Evolutionary conservation across 2,888 invertebrate genomes (phyloP), one percentile per base, ranked within the genome.

Genomic region (Drosophila diplacantha): DNA sequence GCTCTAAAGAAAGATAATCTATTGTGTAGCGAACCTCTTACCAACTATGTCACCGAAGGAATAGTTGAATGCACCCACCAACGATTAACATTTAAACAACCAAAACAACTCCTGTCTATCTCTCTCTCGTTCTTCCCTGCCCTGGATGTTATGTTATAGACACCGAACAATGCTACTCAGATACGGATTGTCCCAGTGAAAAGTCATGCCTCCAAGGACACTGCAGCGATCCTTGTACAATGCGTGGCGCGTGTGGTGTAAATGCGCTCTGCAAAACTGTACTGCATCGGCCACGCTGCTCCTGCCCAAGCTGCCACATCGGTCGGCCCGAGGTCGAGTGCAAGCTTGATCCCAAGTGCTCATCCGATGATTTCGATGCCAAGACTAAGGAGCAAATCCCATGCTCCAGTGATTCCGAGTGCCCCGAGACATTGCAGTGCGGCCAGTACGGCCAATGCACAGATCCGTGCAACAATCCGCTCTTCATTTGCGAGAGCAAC

Each of bases 161-260:
- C 85, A 94, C 93, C 91, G 92, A 93, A 91, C 94, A 95, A 92
- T 96, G 96, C 91, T 93, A 93, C 91, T 93, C 93, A 90, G 95
- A 96, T 91, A 92, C 92, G 91, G 96, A 96, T 91, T 97, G 96
- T 90, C 93, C 95, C 80, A 93, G 93, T 90, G 95, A 96, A 90
- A 94, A 95, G 91, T 94, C 95, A 88, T 97, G 96, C 91, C 92
- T 95, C 90, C 94, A 94, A 90, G 92, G 93, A 89, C 94, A 94
- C 90, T 97, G 96, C 90, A 92, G 94, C 89, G 95, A 96, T 90
- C 96, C 96, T 74, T 97, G 96, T 90, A 93, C 93, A 86, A 91
- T 96, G 86, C 93, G 95, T 83, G 96, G 94, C 84, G 94, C 93
- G 76, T 97, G 97, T 88, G 96, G 96, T 76, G 91, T 93, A 85